These are phyloP conservation scores for Stomatorhinus walkeri DNA, from an alignment of 2,797 vertebrate species.

Conservation along the genomic window DNA sequence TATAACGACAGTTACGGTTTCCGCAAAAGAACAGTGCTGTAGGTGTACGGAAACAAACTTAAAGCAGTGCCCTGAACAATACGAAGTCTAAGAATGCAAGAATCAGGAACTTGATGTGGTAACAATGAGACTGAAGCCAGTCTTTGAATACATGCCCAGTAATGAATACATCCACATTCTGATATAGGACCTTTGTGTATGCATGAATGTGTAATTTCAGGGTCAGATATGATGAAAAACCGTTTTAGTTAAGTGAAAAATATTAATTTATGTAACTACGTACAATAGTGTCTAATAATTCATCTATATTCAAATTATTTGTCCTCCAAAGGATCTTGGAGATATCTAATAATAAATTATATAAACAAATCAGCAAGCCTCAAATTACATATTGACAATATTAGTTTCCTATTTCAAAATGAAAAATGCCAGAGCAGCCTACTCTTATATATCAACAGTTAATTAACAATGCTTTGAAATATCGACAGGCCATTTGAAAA, in stretches of 20 bases:
- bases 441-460: neutral
- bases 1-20: neutral
- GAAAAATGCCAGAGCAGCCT: neutral
- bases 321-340: neutral
- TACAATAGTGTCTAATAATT: neutral
- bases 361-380: neutral
- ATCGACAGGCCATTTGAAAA: neutral
- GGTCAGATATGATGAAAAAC: neutral
- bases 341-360: neutral
- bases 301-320: neutral
- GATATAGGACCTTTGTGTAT: neutral
- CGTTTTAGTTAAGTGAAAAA: neutral
- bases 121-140: neutral
- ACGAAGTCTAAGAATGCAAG: neutral
- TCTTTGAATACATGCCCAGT: neutral
- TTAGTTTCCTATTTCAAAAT: neutral
- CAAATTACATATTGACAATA: neutral
- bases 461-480: neutral
- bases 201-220: neutral
- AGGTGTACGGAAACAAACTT: neutral
- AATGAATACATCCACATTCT: neutral
- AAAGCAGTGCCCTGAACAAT: neutral
- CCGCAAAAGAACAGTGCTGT: neutral
- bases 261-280: neutral
- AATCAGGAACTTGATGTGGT: neutral